Base-by-base conservation (phyloP, 2,797 vertebrate species). In the Chelon auratus region DNA sequence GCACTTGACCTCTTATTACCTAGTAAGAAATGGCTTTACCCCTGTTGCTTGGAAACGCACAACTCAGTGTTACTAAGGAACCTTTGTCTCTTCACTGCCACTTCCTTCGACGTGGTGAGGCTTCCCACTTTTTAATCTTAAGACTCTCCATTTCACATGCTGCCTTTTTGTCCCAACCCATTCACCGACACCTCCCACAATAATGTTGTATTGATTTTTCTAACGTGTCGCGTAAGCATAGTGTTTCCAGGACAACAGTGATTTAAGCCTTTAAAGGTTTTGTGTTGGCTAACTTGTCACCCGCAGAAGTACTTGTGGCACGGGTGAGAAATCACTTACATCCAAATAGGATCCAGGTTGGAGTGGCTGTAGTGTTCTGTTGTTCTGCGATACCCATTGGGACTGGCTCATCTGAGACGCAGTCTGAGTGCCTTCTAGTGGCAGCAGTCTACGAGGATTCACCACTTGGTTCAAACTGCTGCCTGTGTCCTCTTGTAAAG, bases 1-100 rank as follows among this genome's bases (percentile, higher is more conserved):
- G 78, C 80, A 86, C 77, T 85, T 89, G 86, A 91, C 86, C 87
- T 71, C 78, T 89, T 85, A 88, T 89, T 91, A 90, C 82, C 75
- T 79, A 56, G 20, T 80, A 82, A 89, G 83, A 87, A 82, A 88
- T 83, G 65, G 39, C 78, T 84, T 84, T 84, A 45, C 60, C 75
- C 67, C 62, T 51, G 83, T 90, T 91, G 87, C 87, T 82, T 90
- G 67, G 91, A 86, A 88, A 92, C 84, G 80, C 60, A 12, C 37
- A 73, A 65, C 68, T 88, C 17, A 24, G 53, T 84, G 82, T 91
- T 89, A 82, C 88, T 72, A 85, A 85, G 86, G 57, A 87, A 75
- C 72, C 75, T 77, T 76, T 87, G 48, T 88, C 68, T 80, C 80
- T 79, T 77, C 40, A 5, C 65, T 72, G 71, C 65, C 59, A 61